Percentiles rank a stretch among this genome's conserved stretches.
Evolutionary conservation across 2,113 vertebrate genomes (phyloP).

Genomic region (Tinamus guttatus): DNA sequence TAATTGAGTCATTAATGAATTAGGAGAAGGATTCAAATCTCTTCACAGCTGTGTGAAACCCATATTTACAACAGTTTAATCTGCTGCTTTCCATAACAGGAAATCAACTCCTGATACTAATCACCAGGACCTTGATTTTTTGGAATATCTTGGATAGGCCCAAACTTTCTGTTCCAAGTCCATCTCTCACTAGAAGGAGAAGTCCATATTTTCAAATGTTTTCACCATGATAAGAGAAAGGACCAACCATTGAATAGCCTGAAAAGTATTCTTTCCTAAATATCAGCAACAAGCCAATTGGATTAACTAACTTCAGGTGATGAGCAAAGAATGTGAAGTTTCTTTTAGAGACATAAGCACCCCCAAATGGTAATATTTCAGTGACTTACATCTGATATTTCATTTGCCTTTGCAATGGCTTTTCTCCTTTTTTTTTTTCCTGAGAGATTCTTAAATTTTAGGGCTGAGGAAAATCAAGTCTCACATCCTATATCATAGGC

Average conservation of each 20-base stretch:
- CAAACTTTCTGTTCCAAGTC: background rate
- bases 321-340: background rate
- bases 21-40: background rate
- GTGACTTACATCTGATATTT: conserved; percentile 2
- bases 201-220: background rate
- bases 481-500: background rate
- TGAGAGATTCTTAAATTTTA: background rate
- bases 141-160: background rate
- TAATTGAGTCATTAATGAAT: background rate
- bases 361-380: background rate
- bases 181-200: background rate
- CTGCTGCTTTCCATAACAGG: background rate
- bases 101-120: background rate
- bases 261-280: background rate
- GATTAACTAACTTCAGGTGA: background rate
- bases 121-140: background rate
- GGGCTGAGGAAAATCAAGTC: background rate
- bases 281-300: background rate
- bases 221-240: background rate
- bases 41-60: background rate
- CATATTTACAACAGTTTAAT: background rate
- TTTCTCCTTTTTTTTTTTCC: background rate
- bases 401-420: background rate
- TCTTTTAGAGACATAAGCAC: background rate
- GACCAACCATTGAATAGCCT: background rate